Evolutionary conservation across 2,113 vertebrate species (phyloP).

Genomic region (Xiphophorus hellerii): DNA sequence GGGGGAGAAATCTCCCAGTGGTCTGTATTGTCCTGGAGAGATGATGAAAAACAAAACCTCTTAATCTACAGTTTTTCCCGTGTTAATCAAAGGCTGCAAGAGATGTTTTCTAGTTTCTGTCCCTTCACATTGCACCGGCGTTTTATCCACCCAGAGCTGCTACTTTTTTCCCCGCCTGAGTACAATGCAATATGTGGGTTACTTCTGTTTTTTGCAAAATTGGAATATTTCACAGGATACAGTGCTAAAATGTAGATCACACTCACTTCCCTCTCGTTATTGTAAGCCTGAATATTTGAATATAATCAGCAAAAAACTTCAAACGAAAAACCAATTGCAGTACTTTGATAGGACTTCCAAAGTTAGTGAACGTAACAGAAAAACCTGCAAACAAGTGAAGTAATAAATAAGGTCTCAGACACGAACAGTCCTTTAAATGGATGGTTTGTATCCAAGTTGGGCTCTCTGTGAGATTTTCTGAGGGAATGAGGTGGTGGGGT

Average conservation of each 20-base stretch:
- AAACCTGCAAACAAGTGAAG: neutral
- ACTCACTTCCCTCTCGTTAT: neutral
- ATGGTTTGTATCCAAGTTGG: neutral
- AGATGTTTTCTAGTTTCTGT: constrained; percentile 51
- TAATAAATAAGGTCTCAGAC: neutral
- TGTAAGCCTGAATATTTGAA: no score
- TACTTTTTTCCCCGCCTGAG: constrained; percentile 30
- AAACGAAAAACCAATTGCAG: no score
- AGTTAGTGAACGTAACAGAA: no score
- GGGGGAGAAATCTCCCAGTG: constrained; percentile 53
- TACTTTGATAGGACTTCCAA: no score
- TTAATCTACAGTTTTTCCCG: constrained; percentile 58
- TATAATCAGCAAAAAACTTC: no score
- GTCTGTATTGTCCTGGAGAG: constrained; percentile 54
- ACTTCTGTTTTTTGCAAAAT: constrained; percentile 18
- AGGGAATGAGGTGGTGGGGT: neutral
- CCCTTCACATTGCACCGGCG: constrained; percentile 31
- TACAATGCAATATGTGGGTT: constrained; percentile 22
- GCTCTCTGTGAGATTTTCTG: neutral
- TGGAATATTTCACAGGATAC: constrained; percentile 29
- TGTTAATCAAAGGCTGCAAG: constrained; percentile 55
- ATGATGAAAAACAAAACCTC: constrained; percentile 39
- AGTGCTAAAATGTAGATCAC: constrained; percentile 14
- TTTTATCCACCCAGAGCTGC: constrained; percentile 22
- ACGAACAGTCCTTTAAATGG: neutral